These are phyloP conservation scores for Dendrocincla fuliginosa DNA, from an alignment of 2,797 vertebrate genomes.

Conservation along the genomic window DNA sequence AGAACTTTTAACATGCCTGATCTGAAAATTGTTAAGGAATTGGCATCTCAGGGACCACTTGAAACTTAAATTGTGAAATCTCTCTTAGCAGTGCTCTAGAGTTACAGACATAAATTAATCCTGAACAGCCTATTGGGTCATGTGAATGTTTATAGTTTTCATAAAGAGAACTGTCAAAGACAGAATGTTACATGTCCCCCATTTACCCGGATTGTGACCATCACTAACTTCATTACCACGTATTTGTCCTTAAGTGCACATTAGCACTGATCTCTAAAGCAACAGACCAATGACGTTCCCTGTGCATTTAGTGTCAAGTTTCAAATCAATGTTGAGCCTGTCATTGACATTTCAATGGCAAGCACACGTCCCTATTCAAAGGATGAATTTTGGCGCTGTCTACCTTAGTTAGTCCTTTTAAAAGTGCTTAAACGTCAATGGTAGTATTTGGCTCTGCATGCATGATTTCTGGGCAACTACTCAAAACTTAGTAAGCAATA, in stretches of 20 bases:
- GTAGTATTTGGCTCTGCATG: constrained; percentile 46
- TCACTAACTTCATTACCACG: background rate
- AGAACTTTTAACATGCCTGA: background rate
- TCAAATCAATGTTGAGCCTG: background rate
- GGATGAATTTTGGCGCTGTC: background rate
- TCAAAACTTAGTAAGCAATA: constrained; percentile 57
- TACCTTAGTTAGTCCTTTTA: constrained; percentile 21
- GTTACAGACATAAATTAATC: background rate
- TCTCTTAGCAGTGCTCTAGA: background rate
- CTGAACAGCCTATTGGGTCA: background rate
- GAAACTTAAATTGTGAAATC: background rate
- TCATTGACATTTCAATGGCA: background rate
- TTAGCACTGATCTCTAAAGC: background rate
- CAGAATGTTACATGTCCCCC: background rate
- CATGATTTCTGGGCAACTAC: constrained; percentile 59
- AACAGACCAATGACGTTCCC: background rate
- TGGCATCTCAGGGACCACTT: background rate
- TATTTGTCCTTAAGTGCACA: background rate
- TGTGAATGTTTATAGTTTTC: accelerated
- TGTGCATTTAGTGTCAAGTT: background rate
- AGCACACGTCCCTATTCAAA: background rate
- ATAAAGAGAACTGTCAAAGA: background rate
- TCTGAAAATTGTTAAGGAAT: background rate
- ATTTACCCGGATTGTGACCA: accelerated
- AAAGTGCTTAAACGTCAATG: background rate